Base-by-base conservation (phyloP, 1,140 invertebrate species). In the Venturia canescens region DNA sequence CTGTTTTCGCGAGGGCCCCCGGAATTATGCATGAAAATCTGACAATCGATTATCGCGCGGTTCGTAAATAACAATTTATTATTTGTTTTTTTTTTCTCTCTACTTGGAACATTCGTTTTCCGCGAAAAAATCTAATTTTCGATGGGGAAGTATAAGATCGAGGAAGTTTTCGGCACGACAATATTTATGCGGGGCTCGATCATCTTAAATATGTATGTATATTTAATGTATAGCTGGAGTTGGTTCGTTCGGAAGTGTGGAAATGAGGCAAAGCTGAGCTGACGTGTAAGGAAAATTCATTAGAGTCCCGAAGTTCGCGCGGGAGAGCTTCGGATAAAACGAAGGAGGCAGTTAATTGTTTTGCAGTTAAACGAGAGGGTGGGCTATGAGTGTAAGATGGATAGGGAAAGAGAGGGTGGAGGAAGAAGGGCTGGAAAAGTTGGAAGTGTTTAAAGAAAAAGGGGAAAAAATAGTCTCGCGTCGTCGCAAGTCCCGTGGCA, bases 211-310 rank as follows among this genome's bases (percentile, higher is more conserved):
- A 29, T 66, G 13, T 27, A 66, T 26, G 0, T 66, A 29, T 9
- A 66, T 15, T 11, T 23, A 69, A 31, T 18, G 21, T 69, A 31
- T 27, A 69, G 13, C 27, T 69, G 9, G 66, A 18, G 11, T 69
- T 69, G 6, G 29, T 18, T 31, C 15, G 18, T n/a, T 7, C 13
- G 27, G 7, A n/a, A 31, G 66, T 4, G 66, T 26, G 13, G 38
- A 44, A 9, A 44, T 1, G 38, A 11, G 38, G 11, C 11, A 11
- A 69, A 69, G 31, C 27, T 26, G 11, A 2, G 15, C n/a, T 76
- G 70, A 80, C 29, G 38, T 66, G 48, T 34, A 57, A 70, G 53
- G 78, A 79, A 79, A 79, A 70, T 79, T 79, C 63, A 70, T 79
- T 67, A 69, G 67, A 79, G 16, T 60, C 66, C 34, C 66, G 11